phyloP scores from a whole-genome alignment of 2,797 vertebrate species.

The Ceryle rudis region DNA sequence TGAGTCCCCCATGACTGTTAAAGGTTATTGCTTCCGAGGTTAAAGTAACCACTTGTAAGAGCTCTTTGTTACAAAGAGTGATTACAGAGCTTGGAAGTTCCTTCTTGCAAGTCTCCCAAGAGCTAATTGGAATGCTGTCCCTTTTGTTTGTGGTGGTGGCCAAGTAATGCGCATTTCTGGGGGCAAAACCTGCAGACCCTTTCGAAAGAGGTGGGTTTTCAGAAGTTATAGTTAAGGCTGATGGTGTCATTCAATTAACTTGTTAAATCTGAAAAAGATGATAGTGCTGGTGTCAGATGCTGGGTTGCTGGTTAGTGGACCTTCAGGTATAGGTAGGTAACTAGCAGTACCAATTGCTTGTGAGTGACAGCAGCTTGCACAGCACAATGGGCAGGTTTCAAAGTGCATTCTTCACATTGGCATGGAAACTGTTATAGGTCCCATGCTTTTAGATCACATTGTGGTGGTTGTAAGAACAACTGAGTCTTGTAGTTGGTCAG shows the following conservation, averaged over 20 bases:
- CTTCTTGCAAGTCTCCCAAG: not conserved
- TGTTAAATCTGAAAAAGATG: not conserved
- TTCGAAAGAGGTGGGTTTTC: not conserved
- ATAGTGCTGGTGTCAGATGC: not conserved
- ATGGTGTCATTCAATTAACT: not conserved
- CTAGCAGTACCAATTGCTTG: not conserved
- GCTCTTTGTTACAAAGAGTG: not conserved
- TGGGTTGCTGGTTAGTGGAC: not conserved
- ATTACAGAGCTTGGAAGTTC: not conserved
- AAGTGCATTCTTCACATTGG: not conserved
- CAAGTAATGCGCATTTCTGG: not conserved
- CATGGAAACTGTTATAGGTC: not conserved
- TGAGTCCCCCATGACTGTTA: not conserved
- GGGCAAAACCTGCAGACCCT: not conserved
- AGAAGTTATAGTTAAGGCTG: not conserved
- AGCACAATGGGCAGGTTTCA: not conserved
- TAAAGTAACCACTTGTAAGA: constrained; percentile 35
- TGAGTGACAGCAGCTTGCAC: not conserved
- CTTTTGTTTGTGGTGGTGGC: not conserved
- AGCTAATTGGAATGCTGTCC: not conserved
- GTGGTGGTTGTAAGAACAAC: not conserved
- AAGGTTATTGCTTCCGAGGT: constrained; percentile 48
- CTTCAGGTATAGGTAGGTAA: not conserved
- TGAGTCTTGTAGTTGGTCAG: not conserved
- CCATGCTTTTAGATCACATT: not conserved